phyloP scores from a whole-genome alignment of 2,888 invertebrate species.

The Camponotus fellah region DNA sequence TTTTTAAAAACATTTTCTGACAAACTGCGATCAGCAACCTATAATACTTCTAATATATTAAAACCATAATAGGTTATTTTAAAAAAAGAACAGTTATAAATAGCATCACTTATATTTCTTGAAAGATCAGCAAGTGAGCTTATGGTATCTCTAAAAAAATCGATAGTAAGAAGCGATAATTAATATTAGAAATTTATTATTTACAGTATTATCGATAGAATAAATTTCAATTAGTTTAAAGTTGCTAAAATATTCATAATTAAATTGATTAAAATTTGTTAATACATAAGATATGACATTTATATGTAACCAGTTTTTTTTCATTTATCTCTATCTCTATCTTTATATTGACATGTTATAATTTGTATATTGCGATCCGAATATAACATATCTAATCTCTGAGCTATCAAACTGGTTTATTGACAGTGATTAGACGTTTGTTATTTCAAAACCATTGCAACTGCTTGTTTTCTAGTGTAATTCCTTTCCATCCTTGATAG shows the following conservation, averaged over 20 bases:
- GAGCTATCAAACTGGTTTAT: slow-evolving; percentile 15
- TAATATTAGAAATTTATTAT: slow-evolving; percentile 16
- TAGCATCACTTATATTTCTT: neutral
- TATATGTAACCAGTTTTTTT: slow-evolving; percentile 15
- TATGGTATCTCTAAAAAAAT: neutral
- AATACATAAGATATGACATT: neutral
- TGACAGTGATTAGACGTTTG: neutral
- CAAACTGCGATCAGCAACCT: neutral
- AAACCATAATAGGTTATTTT: neutral
- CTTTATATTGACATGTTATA: neutral
- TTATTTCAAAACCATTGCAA: neutral
- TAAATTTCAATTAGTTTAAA: neutral
- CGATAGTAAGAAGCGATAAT: neutral
- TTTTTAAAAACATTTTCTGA: slow-evolving; percentile 11
- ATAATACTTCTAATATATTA: neutral
- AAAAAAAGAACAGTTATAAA: neutral
- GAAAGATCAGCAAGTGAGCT: neutral
- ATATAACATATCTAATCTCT: neutral
- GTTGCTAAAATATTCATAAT: neutral
- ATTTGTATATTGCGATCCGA: neutral
- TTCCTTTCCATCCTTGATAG: neutral
- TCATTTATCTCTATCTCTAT: neutral
- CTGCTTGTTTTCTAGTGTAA: neutral
- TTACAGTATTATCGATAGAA: neutral
- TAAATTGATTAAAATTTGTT: neutral